Conservation (phyloP, 2,113 vertebrate species). For the Clarias gariepinus region DNA sequence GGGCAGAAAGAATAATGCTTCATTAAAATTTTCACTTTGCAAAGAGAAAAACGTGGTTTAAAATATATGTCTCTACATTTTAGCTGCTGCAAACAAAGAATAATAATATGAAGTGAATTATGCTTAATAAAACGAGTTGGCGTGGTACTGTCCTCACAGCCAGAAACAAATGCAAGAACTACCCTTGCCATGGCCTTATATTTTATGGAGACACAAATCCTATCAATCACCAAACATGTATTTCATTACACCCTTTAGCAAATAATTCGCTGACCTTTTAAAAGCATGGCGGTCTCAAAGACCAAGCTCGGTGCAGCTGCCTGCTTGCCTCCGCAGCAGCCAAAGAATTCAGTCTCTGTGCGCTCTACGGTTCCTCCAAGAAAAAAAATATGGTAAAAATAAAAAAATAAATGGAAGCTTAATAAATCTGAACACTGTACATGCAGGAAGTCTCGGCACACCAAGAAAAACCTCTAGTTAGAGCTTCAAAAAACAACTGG, state of each 20-base stretch:
- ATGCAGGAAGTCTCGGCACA: neutral
- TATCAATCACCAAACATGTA: constrained; percentile 22
- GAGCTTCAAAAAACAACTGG: neutral
- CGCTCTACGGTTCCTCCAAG: neutral
- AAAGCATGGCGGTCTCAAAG: constrained; percentile 25
- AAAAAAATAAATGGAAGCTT: neutral
- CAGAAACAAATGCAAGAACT: neutral
- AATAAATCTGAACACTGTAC: constrained; percentile 1
- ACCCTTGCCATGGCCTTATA: neutral
- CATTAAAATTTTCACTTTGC: neutral
- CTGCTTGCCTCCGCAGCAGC: neutral
- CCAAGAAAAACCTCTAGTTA: neutral
- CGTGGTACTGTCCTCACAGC: neutral
- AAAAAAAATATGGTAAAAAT: neutral
- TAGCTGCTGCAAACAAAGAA: neutral
- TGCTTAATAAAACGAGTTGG: neutral
- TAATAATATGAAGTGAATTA: neutral
- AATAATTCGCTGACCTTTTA: constrained; percentile 41
- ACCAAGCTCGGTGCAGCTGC: neutral
- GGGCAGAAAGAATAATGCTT: neutral
- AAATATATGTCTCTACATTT: neutral
- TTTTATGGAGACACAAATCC: neutral
- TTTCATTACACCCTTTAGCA: constrained; percentile 5
- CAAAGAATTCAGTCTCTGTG: neutral
- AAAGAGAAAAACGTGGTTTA: neutral